phyloP scores from a whole-genome alignment of 2,113 vertebrate species.

The Paradoxurus hermaphroditus region DNA sequence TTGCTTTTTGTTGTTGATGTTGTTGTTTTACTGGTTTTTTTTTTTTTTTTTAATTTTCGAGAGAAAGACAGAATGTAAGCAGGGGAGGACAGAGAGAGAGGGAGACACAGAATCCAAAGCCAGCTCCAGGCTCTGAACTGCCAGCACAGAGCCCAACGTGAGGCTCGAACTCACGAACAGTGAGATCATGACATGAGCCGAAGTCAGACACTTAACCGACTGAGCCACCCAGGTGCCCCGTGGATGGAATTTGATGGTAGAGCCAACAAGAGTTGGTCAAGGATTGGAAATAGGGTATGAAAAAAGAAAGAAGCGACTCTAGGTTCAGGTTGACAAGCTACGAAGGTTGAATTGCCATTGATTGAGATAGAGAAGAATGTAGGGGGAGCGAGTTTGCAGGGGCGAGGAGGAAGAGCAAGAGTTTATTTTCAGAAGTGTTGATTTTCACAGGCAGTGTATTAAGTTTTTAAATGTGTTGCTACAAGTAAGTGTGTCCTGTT shows the following conservation, averaged over 20 bases:
- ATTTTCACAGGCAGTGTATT: not conserved
- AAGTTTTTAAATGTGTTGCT: not conserved
- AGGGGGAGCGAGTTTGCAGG: not conserved
- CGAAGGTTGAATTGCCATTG: not conserved
- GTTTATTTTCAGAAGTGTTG: conserved; percentile 12
- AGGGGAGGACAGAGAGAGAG: too few relatives aligned
- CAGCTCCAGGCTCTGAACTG: too few relatives aligned
- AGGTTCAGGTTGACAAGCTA: not conserved
- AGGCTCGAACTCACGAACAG: too few relatives aligned
- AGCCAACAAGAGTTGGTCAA: not conserved
- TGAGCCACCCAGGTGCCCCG: too few relatives aligned
- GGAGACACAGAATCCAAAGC: too few relatives aligned
- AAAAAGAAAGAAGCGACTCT: not conserved
- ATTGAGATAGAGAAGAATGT: not conserved
- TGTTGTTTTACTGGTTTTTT: too few relatives aligned
- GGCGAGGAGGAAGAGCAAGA: not conserved
- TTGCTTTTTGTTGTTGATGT: not conserved
- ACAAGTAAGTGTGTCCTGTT: not conserved
- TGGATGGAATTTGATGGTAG: not conserved
- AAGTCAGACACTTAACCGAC: too few relatives aligned
- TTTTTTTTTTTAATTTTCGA: too few relatives aligned
- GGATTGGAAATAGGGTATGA: not conserved
- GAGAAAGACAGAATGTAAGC: too few relatives aligned
- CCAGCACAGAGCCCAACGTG: too few relatives aligned
- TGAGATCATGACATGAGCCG: too few relatives aligned